phyloP scores from a whole-genome alignment of 2,888 invertebrate species.

The Hermaeophaga mercurialis region DNA sequence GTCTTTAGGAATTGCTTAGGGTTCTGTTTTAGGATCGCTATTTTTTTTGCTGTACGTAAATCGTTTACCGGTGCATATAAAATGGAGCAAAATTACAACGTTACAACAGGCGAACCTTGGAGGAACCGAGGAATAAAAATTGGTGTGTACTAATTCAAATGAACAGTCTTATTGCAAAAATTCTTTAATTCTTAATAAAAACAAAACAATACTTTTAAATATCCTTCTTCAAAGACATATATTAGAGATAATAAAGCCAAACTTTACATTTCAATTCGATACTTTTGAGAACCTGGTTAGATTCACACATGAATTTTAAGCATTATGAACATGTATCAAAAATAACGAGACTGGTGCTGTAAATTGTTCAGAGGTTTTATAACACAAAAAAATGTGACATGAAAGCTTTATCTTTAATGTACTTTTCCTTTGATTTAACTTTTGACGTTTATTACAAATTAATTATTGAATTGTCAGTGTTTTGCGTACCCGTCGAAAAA shows the following conservation, averaged over 20 bases:
- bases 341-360: too few species aligned
- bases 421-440: too few species aligned
- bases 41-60: constrained; percentile 11
- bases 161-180: constrained; percentile 9
- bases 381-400: too few species aligned
- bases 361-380: too few species aligned
- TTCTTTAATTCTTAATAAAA: constrained; percentile 6
- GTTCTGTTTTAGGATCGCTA: constrained; percentile 10
- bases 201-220: constrained; percentile 10
- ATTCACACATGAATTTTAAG: background rate
- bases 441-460: too few species aligned
- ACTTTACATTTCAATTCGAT: constrained; percentile 4
- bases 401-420: too few species aligned
- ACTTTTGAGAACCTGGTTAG: constrained; percentile 9
- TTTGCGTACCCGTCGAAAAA: too few species aligned
- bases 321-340: too few species aligned
- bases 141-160: constrained; percentile 2
- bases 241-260: background rate
- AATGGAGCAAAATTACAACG: constrained; percentile 3
- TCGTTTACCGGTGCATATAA: constrained; percentile 1
- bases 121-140: background rate
- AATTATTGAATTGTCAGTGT: too few species aligned
- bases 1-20: constrained; percentile 3
- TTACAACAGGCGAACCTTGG: constrained; percentile 10
- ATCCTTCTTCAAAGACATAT: constrained; percentile 5